These are phyloP conservation scores for Diaperis boleti DNA, from an alignment of 2,888 invertebrate species.

Conservation along the genomic window DNA sequence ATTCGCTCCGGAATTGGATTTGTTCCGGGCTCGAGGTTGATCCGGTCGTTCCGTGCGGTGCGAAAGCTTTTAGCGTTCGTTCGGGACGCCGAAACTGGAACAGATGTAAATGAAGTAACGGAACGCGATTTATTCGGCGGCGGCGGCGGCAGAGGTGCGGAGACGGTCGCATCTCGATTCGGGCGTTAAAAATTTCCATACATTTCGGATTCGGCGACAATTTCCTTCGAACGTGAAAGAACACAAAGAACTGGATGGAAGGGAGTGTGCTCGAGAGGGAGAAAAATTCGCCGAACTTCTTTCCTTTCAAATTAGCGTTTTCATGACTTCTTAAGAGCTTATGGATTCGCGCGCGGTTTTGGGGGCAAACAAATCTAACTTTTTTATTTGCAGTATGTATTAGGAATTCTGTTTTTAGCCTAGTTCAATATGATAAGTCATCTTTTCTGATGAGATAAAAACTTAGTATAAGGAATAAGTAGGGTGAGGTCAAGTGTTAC, in stretches of 20 bases:
- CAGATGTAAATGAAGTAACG: constrained; percentile 55
- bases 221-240: constrained; percentile 37
- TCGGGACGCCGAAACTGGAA: constrained; percentile 49
- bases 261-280: constrained; percentile 3
- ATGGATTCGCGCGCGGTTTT: too few relatives aligned
- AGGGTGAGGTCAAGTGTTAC: too few relatives aligned
- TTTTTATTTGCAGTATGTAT: too few relatives aligned
- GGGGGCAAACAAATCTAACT: too few relatives aligned
- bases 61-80: constrained; percentile 39
- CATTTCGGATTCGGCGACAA: constrained; percentile 46
- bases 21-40: constrained; percentile 32
- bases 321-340: not conserved
- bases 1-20: constrained; percentile 42
- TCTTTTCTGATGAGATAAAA: too few relatives aligned
- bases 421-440: too few relatives aligned
- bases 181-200: constrained; percentile 46
- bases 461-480: too few relatives aligned
- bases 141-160: constrained; percentile 11
- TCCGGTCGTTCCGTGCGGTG: constrained; percentile 15
- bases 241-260: constrained; percentile 20
- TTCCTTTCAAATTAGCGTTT: not conserved
- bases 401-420: too few relatives aligned
- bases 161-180: constrained; percentile 31
- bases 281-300: not conserved
- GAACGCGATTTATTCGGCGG: constrained; percentile 40